phyloP scores from a whole-genome alignment of 2,113 vertebrate genomes.

The Bungarus multicinctus region DNA sequence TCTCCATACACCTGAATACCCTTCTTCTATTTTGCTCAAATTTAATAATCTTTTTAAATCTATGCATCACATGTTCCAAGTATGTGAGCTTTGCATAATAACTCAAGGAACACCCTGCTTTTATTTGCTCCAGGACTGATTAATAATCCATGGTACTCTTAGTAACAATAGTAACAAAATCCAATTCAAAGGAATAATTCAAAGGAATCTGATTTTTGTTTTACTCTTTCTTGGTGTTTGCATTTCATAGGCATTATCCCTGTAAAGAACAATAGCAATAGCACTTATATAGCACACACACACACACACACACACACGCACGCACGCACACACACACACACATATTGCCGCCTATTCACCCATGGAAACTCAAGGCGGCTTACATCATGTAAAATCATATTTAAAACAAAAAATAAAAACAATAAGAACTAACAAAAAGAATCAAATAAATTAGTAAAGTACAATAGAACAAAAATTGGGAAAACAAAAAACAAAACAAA shows the following conservation, averaged over 20 bases:
- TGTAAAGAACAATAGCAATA: not conserved
- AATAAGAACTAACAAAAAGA: too few relatives aligned
- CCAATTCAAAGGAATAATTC: too few relatives aligned
- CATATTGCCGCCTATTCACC: too few relatives aligned
- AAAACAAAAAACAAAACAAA: too few relatives aligned
- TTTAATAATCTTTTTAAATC: not conserved
- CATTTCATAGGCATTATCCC: not conserved
- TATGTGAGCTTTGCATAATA: not conserved
- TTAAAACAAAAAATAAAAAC: too few relatives aligned
- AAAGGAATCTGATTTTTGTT: not conserved
- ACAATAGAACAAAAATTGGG: too few relatives aligned
- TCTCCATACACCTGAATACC: not conserved
- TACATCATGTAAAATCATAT: too few relatives aligned
- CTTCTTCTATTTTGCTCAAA: not conserved
- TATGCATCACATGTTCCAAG: not conserved
- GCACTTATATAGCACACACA: too few relatives aligned
- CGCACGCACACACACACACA: too few relatives aligned
- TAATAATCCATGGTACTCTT: not conserved
- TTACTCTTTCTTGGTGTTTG: not conserved
- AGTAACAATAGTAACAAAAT: not conserved
- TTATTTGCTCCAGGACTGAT: not conserved
- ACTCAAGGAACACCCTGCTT: not conserved
- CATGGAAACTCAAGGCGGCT: too few relatives aligned
- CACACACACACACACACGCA: too few relatives aligned
- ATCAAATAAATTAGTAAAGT: too few relatives aligned